Conservation (phyloP, 2,888 invertebrate genomes). For the Catonia carolina region DNA sequence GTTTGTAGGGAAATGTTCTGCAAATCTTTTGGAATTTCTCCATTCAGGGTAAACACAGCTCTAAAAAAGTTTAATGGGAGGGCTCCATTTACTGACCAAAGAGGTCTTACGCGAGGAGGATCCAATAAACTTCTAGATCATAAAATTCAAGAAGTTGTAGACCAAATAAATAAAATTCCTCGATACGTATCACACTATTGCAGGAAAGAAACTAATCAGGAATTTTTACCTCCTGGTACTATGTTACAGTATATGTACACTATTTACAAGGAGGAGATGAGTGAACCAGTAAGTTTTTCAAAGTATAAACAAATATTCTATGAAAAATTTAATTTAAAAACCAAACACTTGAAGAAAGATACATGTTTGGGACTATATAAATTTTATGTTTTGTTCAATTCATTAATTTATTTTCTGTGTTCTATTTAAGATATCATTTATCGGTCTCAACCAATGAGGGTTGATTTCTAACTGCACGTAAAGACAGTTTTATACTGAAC, state of each 20-base stretch:
- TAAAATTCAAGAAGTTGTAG: slow-evolving; percentile 5
- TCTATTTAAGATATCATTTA: no score
- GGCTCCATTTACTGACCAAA: background rate
- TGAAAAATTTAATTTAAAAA: slow-evolving; percentile 11
- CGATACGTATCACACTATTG: slow-evolving; percentile 18
- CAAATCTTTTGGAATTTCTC: background rate
- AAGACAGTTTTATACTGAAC: no score
- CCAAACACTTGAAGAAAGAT: slow-evolving; percentile 13
- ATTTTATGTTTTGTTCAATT: no score
- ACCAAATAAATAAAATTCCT: slow-evolving; percentile 12
- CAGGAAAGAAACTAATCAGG: background rate
- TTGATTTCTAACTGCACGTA: no score
- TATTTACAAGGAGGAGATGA: no score
- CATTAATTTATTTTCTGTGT: no score
- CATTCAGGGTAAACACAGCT: background rate
- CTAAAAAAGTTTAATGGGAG: background rate
- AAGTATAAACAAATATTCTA: slow-evolving; percentile 7
- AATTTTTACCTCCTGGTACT: slow-evolving; percentile 11
- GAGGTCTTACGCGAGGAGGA: slow-evolving; percentile 5
- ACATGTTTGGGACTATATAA: no score
- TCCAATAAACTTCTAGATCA: slow-evolving; percentile 2
- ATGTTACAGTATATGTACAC: slow-evolving; percentile 13
- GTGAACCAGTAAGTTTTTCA: background rate
- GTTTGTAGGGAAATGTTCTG: background rate
- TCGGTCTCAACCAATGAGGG: no score